Evolutionary conservation across 2,113 vertebrate species (phyloP).

Genomic region (Shinisaurus crocodilurus): DNA sequence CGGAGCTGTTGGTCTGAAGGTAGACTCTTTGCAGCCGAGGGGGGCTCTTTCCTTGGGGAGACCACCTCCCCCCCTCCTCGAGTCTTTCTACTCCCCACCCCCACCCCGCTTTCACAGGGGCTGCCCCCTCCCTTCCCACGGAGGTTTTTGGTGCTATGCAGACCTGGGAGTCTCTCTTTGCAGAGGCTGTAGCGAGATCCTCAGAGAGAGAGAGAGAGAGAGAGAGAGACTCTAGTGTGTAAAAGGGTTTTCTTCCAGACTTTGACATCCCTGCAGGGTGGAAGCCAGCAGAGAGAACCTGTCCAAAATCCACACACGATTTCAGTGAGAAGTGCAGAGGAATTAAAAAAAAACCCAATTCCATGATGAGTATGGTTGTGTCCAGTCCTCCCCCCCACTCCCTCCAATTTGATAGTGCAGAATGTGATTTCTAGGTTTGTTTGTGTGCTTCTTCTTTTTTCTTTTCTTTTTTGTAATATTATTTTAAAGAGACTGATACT

Average conservation of each 20-base stretch:
- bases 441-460: background rate
- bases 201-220: too few relatives aligned
- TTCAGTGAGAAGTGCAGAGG: background rate
- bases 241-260: background rate
- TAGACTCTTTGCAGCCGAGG: background rate
- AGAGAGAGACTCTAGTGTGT: background rate
- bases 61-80: background rate
- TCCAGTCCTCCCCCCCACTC: background rate
- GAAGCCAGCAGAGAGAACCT: background rate
- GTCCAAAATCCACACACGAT: background rate
- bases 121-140: constrained; percentile 1
- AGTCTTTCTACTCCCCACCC: background rate
- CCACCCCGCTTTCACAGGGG: background rate
- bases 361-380: background rate
- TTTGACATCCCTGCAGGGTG: background rate
- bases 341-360: background rate
- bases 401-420: background rate
- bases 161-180: constrained; percentile 18
- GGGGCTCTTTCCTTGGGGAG: background rate
- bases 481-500: background rate
- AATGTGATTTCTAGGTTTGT: background rate
- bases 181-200: constrained; percentile 19
- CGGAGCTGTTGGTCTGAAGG: background rate
- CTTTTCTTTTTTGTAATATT: too few relatives aligned
- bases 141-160: constrained; percentile 33